phyloP scores from a whole-genome alignment of 2,113 vertebrate genomes.

The Syngnathoides biaculeatus region DNA sequence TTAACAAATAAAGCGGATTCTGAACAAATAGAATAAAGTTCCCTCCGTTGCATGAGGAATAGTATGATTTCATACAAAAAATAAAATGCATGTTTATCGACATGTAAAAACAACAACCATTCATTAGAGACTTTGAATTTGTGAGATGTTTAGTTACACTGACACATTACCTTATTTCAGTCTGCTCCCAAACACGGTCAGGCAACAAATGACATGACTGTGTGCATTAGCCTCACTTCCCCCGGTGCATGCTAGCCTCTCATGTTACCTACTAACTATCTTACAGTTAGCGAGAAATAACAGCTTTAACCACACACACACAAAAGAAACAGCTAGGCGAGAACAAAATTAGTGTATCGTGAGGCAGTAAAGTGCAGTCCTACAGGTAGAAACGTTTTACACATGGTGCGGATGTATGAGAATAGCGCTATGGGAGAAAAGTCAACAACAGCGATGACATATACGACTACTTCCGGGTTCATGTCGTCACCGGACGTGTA shows the following conservation, averaged over 20 bases:
- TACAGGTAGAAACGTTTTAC: not conserved
- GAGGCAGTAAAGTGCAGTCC: not conserved
- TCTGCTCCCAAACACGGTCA: not conserved
- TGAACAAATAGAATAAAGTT: too few species aligned
- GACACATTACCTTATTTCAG: conserved; percentile 35
- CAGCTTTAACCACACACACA: not conserved
- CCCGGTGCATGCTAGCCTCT: conserved; percentile 20
- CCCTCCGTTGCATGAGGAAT: too few species aligned
- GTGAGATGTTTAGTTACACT: not conserved
- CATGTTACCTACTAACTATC: conserved; percentile 3
- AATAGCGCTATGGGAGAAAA: not conserved
- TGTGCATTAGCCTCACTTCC: conserved; percentile 19
- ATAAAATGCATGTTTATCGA: too few species aligned
- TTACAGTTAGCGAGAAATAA: conserved; percentile 13
- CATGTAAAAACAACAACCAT: too few species aligned
- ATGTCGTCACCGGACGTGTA: conserved; percentile 33
- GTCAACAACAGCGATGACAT: conserved; percentile 48
- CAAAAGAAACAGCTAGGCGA: not conserved
- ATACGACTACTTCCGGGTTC: conserved; percentile 38
- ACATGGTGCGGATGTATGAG: not conserved
- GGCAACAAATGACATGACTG: conserved; percentile 17
- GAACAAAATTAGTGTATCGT: not conserved
- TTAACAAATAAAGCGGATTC: too few species aligned
- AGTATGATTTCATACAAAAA: too few species aligned
- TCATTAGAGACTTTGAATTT: too few species aligned